phyloP scores from a whole-genome alignment of 2,113 vertebrate species.

The Siniperca knerii region DNA sequence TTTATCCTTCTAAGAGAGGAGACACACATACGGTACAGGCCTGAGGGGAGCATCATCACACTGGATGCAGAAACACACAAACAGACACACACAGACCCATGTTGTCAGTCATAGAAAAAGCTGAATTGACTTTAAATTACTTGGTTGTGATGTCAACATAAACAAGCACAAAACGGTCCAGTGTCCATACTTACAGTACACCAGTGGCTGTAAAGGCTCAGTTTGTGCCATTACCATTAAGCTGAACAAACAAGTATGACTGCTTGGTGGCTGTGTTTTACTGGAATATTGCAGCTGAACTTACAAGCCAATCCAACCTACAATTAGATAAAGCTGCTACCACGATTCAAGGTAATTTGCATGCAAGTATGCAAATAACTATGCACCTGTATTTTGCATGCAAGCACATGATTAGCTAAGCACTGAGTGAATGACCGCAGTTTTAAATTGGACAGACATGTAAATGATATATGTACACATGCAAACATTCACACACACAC shows the following conservation, averaged over 20 bases:
- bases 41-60: neutral
- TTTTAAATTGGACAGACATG: neutral
- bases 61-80: slow-evolving; percentile 15
- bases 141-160: neutral
- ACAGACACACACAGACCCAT: slow-evolving; percentile 1
- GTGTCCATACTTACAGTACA: neutral
- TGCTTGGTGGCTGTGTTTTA: neutral
- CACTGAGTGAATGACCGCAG: neutral
- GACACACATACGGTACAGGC: neutral
- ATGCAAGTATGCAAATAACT: slow-evolving; percentile 2
- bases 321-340: neutral
- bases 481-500: neutral
- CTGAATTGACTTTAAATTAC: neutral
- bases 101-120: neutral
- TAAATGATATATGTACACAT: neutral
- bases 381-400: slow-evolving; percentile 19
- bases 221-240: neutral
- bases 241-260: neutral
- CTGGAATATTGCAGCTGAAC: slow-evolving; percentile 21
- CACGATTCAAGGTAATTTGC: slow-evolving; percentile 24
- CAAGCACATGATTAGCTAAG: neutral
- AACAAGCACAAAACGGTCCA: neutral
- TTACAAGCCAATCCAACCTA: neutral
- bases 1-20: slow-evolving; percentile 42
- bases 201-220: neutral